phyloP scores from a whole-genome alignment of 1,140 invertebrate genomes.

The Spodoptera frugiperda region DNA sequence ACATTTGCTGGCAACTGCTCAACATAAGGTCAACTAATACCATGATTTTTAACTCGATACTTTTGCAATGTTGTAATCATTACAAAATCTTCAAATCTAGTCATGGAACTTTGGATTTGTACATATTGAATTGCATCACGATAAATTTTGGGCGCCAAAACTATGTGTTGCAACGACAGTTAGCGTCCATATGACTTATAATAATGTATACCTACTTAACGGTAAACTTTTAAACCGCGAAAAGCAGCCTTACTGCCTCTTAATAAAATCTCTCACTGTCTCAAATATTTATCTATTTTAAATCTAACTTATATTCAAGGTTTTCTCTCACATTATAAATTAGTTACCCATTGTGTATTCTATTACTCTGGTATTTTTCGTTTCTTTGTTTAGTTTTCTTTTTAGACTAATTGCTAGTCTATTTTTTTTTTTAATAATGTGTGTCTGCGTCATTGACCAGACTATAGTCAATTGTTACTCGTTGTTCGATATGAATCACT shows the following conservation, averaged over 20 bases:
- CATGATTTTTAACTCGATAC: neutral
- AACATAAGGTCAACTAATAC: too few relatives aligned
- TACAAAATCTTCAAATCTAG: neutral
- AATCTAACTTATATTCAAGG: conserved; percentile 19
- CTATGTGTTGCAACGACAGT: neutral
- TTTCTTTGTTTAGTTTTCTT: neutral
- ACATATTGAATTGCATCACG: conserved; percentile 13
- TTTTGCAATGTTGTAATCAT: conserved; percentile 10
- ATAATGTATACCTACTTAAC: too few relatives aligned
- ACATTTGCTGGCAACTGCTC: too few relatives aligned
- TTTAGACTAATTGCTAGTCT: neutral
- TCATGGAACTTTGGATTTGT: neutral
- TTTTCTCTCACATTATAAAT: conserved; percentile 5
- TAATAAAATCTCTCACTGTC: too few relatives aligned
- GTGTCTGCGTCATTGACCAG: too few relatives aligned
- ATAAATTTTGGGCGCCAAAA: conserved; percentile 19
- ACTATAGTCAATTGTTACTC: too few relatives aligned
- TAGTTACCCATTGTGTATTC: neutral
- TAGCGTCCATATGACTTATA: too few relatives aligned
- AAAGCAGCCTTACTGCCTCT: too few relatives aligned
- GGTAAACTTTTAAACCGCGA: too few relatives aligned
- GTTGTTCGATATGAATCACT: too few relatives aligned
- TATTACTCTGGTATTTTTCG: neutral
- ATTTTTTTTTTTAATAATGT: too few relatives aligned
- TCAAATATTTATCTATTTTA: neutral